A percentile compares a stretch with the other conserved stretches of the same genome.
phyloP scores from a whole-genome alignment of 2,113 vertebrate species.

The Ptilorrhoa leucosticta region DNA sequence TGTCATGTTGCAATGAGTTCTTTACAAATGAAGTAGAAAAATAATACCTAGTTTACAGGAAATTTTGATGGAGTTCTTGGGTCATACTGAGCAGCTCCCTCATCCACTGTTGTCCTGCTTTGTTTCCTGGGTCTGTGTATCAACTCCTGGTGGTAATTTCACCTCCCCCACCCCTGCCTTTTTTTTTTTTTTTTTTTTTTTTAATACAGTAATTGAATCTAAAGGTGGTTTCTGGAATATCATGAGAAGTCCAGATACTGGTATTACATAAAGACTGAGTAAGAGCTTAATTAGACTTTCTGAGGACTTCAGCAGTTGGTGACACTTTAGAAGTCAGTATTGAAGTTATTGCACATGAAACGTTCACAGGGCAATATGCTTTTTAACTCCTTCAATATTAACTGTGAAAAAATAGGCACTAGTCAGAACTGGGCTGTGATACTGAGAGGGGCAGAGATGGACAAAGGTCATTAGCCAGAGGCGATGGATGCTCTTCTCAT shows the following conservation, averaged over 20 bases:
- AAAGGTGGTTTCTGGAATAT: neutral
- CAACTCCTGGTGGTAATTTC: neutral
- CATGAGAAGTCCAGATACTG: neutral
- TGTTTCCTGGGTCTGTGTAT: neutral
- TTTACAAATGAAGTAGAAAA: neutral
- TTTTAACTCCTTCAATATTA: neutral
- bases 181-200: neutral
- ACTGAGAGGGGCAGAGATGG: neutral
- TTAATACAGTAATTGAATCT: neutral
- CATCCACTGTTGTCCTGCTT: neutral
- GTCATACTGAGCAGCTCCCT: neutral
- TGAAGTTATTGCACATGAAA: neutral
- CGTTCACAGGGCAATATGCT: neutral
- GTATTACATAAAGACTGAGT: neutral
- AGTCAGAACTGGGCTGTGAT: neutral
- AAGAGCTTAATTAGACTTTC: neutral
- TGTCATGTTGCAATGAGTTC: neutral
- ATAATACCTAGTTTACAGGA: neutral
- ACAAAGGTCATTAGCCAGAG: neutral
- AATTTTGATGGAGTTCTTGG: neutral
- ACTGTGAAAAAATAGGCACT: neutral
- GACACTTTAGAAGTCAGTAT: neutral
- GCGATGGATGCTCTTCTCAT: neutral
- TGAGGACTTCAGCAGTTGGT: neutral
- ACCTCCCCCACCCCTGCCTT: rapidly evolving